Base-by-base conservation (phyloP, 2,888 invertebrate genomes). In the Rhyacophila evoluta region DNA sequence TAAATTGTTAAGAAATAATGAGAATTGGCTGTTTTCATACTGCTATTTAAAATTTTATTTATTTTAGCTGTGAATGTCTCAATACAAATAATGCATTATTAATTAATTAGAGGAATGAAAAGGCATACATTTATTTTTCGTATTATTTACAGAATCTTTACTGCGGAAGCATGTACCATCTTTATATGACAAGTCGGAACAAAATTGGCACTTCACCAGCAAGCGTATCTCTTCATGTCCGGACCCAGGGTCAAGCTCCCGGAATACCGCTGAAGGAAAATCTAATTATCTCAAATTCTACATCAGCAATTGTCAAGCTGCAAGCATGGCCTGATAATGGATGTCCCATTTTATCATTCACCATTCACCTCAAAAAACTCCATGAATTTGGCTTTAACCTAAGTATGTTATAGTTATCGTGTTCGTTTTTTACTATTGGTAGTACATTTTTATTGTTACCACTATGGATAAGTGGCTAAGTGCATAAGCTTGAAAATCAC, bases 321-420 rank as follows among this genome's bases (percentile, higher is more conserved):
- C 92, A 92, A 84, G 90, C 92, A 15, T 94, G 94, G 94, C 94
- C 94, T 0, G 93, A 94, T 84, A 93, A 93, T 83, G 94, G 94
- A 11, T 94, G 94, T 83, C 92, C 93, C 0, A 89, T 94, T 78
- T 86, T 92, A 69, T 92, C 92, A 85, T 94, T 94, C 84, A 92
- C 93, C 67, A 87, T 94, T 77, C 93, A 94, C 84, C 94, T 94
- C 85, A 88, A 92, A 74, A 91, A 92, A 81, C 89, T 91, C 71
- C 87, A 89, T 73, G 92, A 93, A 72, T 89, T 91, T 37, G 93
- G 93, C 83, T 94, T 94, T 94, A 93, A 92, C 41, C 85, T 93
- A 83, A 92, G 92, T 92, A 85, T 84, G 84, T 37, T 5, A 29
- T n/a, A 55, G 19, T 55, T 55, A 39, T 15, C n/a, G n/a, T n/a